Base-by-base conservation (phyloP, 2,113 vertebrate species). In the Indicator indicator region DNA sequence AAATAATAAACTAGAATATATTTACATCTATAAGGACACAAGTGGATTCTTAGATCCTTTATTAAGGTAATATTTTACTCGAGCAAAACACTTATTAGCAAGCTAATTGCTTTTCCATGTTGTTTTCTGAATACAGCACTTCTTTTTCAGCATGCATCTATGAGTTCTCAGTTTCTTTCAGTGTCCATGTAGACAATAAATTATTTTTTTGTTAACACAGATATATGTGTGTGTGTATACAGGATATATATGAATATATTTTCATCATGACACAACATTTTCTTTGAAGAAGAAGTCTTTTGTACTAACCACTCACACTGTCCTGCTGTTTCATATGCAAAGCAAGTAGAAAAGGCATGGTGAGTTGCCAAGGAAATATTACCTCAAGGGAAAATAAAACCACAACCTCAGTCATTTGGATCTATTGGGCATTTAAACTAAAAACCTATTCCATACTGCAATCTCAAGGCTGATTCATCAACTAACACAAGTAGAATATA, bases 241-340 rank as follows among this genome's bases (percentile, higher is more conserved):
- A 58, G 38, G 58, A 28, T 70, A 70, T 46, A 48, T 54, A 50
- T 63, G 33, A 67, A 59, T 77, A 72, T 81, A 72, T 83, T 82
- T 88, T 79, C 69, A 70, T 79, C 18, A 26, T 67, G 17, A 40
- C 18, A 16, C 0, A 0, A 21, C 26, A 27, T 92, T 95, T 96
- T 87, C 89, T 87, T 59, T 62, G 69, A 55, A 81, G 52, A 92
- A 63, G 65, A 73, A 87, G 12, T 8, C 40, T 81, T 91, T 86
- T 94, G 75, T 92, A 48, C 52, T 63, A 81, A 72, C 77, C 93
- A 73, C 67, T 96, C 80, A 90, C 54, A 13, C 6, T 9, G 80
- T 82, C 90, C 87, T 95, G 63, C 90, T 93, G 68, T 94, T 97
- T 95, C 88, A 87, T 91, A 44, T 74, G 73, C 69, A 89, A 94